Base-by-base conservation (phyloP, 2,888 invertebrate genomes). In the Volucella zonaria region DNA sequence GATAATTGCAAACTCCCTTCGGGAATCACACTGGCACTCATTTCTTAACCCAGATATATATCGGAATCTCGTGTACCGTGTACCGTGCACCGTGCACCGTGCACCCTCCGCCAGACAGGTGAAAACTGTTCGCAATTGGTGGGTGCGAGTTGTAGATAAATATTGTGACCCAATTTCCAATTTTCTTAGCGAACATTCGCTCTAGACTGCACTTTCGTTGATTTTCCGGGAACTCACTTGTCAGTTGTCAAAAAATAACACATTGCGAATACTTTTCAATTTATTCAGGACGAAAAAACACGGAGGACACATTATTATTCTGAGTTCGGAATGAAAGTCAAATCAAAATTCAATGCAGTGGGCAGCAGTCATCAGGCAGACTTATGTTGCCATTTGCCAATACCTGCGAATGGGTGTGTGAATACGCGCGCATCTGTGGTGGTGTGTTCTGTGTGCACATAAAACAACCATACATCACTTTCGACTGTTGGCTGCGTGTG, bases 391-490 rank as follows among this genome's bases (percentile, higher is more conserved):
- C 81, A 85, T 85, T 85, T 85, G 85, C 85, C 85, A 85, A 85
- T 85, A 85, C 71, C 81, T 80, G 70, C 76, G 75, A 81, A 68
- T 81, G 85, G 81, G 85, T 85, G 85, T 85, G 85, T 81, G 77
- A 87, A 89, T 73, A 88, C 86, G 86, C 87, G 86, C 87, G 86
- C 87, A 88, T 86, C 87, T 82, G 86, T 82, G 85, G 68, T 73
- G 66, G 64, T 76, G 62, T 79, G 51, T 52, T 71, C 62, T 85
- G 71, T 87, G 86, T 87, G 87, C 86, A 86, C 86, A 86, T 85
- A 88, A 87, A 88, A 88, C 89, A 89, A 90, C 66, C 86, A 83
- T 74, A 87, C 78, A 74, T 90, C 90, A 89, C 89, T 89, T 89
- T 89, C 89, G 90, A 89, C 90, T 89, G 88, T 90, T 82, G 73